phyloP scores from a whole-genome alignment of 2,797 vertebrate genomes.

The Hippopotamyrus pictus region DNA sequence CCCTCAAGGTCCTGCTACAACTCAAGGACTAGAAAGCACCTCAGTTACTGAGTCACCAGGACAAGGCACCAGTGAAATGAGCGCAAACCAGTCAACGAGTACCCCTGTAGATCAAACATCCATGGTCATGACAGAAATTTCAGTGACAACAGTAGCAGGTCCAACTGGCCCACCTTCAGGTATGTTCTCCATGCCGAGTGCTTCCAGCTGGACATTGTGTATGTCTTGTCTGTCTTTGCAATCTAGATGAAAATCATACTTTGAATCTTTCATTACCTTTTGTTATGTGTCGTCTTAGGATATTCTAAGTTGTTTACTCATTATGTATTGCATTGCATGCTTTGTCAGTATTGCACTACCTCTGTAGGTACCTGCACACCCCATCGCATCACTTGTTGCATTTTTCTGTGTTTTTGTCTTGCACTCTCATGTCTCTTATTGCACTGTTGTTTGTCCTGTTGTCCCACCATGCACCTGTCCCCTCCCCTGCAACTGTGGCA shows the following conservation, averaged over 20 bases:
- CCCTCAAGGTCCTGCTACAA: constrained; percentile 40
- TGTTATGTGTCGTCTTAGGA: background rate
- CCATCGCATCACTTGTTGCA: background rate
- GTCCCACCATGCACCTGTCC: background rate
- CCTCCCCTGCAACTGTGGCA: background rate
- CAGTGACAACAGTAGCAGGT: background rate
- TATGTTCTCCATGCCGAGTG: background rate
- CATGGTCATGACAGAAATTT: background rate
- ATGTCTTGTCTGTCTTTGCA: background rate
- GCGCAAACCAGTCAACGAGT: background rate
- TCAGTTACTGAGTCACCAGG: background rate
- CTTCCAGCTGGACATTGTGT: background rate
- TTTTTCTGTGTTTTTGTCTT: background rate
- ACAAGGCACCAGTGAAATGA: background rate
- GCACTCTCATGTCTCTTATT: background rate
- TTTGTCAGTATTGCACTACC: background rate
- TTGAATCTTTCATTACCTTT: background rate
- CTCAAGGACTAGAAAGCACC: background rate
- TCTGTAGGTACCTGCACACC: background rate
- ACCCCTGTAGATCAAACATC: background rate
- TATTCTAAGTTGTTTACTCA: background rate
- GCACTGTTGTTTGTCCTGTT: background rate
- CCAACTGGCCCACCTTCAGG: background rate
- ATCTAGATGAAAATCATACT: background rate
- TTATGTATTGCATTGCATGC: background rate